Evolutionary conservation across 2,113 vertebrate species (phyloP).

Genomic region (Megaceryle torquata): DNA sequence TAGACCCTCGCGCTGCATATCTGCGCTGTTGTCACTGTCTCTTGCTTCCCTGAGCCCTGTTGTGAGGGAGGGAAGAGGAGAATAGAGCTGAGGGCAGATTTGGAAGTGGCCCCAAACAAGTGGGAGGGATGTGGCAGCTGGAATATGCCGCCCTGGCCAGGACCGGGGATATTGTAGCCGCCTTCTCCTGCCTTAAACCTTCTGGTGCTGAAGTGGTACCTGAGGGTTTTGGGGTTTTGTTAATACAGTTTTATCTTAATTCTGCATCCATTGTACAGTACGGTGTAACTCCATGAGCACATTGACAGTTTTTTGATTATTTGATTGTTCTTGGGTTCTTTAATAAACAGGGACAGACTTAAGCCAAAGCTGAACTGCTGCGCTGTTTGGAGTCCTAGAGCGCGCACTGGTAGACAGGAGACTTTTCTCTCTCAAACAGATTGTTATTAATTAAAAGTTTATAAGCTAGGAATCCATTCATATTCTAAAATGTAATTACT

Average conservation of each 20-base stretch:
- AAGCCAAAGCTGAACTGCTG: neutral
- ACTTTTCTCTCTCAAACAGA: neutral
- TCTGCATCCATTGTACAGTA: accelerated
- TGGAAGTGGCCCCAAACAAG: neutral
- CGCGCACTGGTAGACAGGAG: neutral
- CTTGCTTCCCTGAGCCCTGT: accelerated
- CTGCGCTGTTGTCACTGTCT: accelerated
- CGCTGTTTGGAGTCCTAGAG: neutral
- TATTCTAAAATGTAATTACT: neutral
- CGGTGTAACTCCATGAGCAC: accelerated
- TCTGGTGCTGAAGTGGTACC: neutral
- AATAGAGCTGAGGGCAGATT: accelerated
- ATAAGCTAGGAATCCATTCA: neutral
- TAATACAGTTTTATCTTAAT: neutral
- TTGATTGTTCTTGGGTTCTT: neutral
- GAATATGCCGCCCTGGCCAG: accelerated
- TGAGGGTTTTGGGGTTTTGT: neutral
- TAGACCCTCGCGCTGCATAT: accelerated
- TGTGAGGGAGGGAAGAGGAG: accelerated
- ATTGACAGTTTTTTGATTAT: no score
- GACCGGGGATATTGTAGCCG: accelerated
- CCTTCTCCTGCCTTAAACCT: neutral
- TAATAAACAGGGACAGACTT: neutral
- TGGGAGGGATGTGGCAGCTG: neutral
- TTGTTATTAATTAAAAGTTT: neutral